Conservation (phyloP, 2,113 vertebrate genomes). For the Tachycineta bicolor region DNA sequence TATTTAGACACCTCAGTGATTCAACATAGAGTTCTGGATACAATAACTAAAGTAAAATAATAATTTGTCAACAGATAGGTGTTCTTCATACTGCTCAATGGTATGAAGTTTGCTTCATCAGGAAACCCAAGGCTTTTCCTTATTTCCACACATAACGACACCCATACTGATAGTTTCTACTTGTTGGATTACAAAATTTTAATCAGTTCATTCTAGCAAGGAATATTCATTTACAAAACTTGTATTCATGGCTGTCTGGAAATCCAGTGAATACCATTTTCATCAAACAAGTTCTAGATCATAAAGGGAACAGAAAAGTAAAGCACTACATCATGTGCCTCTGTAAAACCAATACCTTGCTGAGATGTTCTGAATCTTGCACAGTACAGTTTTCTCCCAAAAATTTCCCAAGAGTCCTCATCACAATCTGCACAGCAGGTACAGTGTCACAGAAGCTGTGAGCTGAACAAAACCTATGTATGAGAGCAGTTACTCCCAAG, state of each 20-base stretch:
- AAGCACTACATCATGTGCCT: not conserved
- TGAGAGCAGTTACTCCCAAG: conserved; percentile 78
- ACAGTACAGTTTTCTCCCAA: conserved; percentile 69
- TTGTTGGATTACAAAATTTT: not conserved
- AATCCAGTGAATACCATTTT: not conserved
- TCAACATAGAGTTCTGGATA: not conserved
- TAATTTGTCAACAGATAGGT: not conserved
- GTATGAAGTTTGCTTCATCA: not conserved
- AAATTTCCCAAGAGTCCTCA: conserved; percentile 69
- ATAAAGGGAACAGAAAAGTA: not conserved
- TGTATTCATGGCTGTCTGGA: not conserved
- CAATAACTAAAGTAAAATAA: not conserved
- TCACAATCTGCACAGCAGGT: conserved; percentile 75
- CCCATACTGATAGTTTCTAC: not conserved
- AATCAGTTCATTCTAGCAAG: not conserved
- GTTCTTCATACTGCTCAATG: not conserved
- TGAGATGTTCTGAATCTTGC: not conserved
- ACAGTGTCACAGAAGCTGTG: conserved; percentile 64
- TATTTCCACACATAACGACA: not conserved
- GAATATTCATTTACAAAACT: not conserved
- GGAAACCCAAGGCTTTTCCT: not conserved
- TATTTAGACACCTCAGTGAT: not conserved
- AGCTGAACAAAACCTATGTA: conserved; percentile 78
- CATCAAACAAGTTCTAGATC: not conserved
- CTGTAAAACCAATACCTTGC: conserved; percentile 66